These are phyloP conservation scores for Pangasius macronema DNA, from an alignment of 2,797 vertebrate species.

Conservation along the genomic window DNA sequence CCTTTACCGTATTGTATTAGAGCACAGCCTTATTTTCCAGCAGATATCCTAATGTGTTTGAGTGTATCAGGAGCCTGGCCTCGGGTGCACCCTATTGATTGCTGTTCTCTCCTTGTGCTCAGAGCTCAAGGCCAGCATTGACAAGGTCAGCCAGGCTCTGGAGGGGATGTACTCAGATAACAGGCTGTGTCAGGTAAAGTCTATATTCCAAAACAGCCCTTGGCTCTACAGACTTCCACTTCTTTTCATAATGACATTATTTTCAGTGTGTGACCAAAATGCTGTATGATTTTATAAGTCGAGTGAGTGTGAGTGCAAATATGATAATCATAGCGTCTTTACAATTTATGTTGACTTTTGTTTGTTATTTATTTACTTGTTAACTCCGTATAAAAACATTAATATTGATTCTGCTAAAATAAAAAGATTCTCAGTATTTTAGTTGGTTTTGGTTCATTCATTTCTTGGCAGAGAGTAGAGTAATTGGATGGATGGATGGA, in stretches of 20 bases:
- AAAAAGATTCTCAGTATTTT: not conserved
- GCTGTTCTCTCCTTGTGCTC: slow-evolving; percentile 53
- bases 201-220: slow-evolving; percentile 50
- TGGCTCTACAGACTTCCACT: slow-evolving; percentile 40
- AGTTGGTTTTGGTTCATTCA: not conserved
- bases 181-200: slow-evolving; percentile 86
- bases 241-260: slow-evolving; percentile 22
- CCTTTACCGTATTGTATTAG: slow-evolving; percentile 52
- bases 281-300: not conserved
- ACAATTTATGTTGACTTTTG: no score
- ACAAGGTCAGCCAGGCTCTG: slow-evolving; percentile 75
- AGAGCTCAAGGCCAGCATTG: slow-evolving; percentile 89
- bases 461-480: not conserved
- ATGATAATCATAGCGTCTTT: not conserved
- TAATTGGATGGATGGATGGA: not conserved
- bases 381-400: no score
- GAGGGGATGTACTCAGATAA: slow-evolving; percentile 90
- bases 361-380: no score
- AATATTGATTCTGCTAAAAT: no score
- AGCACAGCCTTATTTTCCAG: slow-evolving; percentile 52
- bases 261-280: slow-evolving; percentile 17
- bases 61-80: slow-evolving; percentile 54
- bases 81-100: slow-evolving; percentile 54
- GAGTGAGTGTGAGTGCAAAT: not conserved
- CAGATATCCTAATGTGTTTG: slow-evolving; percentile 56